These are phyloP conservation scores for Callipepla squamata DNA, from an alignment of 2,113 vertebrate species.

Conservation along the genomic window DNA sequence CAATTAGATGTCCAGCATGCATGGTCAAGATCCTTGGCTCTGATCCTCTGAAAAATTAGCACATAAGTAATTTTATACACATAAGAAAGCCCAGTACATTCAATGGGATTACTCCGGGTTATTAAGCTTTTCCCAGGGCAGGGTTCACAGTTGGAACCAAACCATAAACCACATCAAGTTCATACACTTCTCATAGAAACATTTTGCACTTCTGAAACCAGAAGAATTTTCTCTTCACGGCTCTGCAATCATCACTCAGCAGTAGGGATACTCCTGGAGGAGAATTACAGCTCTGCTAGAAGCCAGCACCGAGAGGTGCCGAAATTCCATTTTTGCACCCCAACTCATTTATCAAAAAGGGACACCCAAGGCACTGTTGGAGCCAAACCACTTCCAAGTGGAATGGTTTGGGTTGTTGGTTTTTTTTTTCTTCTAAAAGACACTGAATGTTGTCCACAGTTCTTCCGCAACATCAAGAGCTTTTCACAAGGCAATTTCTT, in stretches of 20 bases:
- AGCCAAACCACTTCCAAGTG: neutral
- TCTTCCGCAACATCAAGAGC: neutral
- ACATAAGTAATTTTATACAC: slow-evolving; percentile 44
- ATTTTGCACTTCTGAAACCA: slow-evolving; percentile 4
- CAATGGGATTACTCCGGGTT: neutral
- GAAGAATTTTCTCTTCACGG: neutral
- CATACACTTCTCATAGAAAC: neutral
- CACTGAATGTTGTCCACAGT: neutral
- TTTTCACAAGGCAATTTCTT: neutral
- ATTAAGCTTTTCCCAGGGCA: slow-evolving; percentile 33
- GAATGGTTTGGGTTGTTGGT: neutral
- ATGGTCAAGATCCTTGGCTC: slow-evolving; percentile 52
- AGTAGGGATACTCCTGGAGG: neutral
- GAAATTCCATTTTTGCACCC: neutral
- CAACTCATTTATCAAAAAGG: neutral
- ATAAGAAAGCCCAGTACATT: slow-evolving; percentile 14
- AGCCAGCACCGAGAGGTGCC: neutral
- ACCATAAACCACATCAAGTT: slow-evolving; percentile 29
- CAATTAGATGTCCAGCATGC: slow-evolving; percentile 50
- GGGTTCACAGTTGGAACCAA: slow-evolving; percentile 1
- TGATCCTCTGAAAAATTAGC: slow-evolving; percentile 54
- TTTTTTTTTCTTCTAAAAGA: neutral
- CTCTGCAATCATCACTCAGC: neutral
- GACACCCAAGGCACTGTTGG: neutral
- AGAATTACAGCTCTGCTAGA: neutral